A percentile compares a stretch with the other conserved stretches of the same genome.
Conservation (phyloP, 2,888 invertebrate genomes). For the Plebejus anna region DNA sequence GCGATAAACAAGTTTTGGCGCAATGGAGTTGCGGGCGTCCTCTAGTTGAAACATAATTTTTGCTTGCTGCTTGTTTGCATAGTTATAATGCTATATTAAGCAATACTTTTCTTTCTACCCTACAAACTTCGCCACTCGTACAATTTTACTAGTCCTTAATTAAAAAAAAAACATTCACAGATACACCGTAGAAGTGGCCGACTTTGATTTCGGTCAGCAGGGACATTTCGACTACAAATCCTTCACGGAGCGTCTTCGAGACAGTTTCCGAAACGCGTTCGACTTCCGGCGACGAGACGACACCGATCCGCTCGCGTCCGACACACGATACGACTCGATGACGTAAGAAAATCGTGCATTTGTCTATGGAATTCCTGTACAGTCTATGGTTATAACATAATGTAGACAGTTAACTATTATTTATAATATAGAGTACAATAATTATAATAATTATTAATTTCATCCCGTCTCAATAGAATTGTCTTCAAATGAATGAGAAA, state of each 20-base stretch:
- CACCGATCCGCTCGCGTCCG: constrained; percentile 62
- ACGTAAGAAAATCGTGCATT: constrained; percentile 49
- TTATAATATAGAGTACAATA: not conserved
- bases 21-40: too few relatives aligned
- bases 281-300: constrained; percentile 62
- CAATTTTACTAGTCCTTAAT: too few relatives aligned
- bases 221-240: constrained; percentile 93
- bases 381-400: not conserved
- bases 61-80: too few relatives aligned
- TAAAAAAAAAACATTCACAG: constrained; percentile 57
- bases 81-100: too few relatives aligned
- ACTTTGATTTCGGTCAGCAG: constrained; percentile 93
- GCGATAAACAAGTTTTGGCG: too few relatives aligned
- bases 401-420: not conserved
- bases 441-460: not conserved
- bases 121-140: too few relatives aligned
- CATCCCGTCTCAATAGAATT: not conserved
- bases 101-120: too few relatives aligned
- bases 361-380: not conserved
- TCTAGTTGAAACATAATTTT: too few relatives aligned
- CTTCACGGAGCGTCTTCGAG: constrained; percentile 88
- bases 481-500: not conserved
- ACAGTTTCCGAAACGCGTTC: constrained; percentile 82
- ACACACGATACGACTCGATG: constrained; percentile 80
- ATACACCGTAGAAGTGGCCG: constrained; percentile 91